Base-by-base conservation (phyloP, 2,797 vertebrate genomes). In the Acestrorhynchus altus region DNA sequence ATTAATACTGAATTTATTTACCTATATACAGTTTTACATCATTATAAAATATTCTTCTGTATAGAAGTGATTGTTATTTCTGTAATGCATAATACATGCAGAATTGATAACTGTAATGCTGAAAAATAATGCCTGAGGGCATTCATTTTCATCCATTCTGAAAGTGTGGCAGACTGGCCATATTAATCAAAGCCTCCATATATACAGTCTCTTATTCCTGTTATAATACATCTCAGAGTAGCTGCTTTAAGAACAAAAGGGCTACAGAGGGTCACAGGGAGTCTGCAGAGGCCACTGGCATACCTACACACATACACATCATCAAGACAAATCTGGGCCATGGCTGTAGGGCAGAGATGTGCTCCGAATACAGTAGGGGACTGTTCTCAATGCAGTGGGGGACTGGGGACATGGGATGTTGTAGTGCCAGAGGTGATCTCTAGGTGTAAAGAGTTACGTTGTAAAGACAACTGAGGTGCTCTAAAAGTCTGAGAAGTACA, bases 321-420 rank as follows among this genome's bases (percentile, higher is more conserved):
- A 74, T 80, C 72, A 74, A 57, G 66, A 74, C 52, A 75, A 59
- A 75, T 80, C 72, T 80, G 61, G 78, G 78, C 35, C 78, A 74
- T 56, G 7, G 26, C 78, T 64, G 42, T 51, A 51, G 64, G 72
- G 65, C 40, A 64, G 49, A 46, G 57, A 74, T 80, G 54, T 75
- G 65, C 66, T 80, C 26, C 7, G 47, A 47, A 57, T 69, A 63
- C 54, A 69, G 47, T 64, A 15, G 44, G 31, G 9, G 47, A 68
- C 26, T 75, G 65, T 57, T 80, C 26, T 10, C 39, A 47, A 57
- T 69, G 54, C 54, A 69, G 47, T 64, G 20, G 44, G 31, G 9
- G 47, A 68, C 26, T 51, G 28, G 20, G 66, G 57, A 75, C 56
- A 47, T 40, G 40, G 18, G 39, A 44, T 18, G 63, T 42, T 60